phyloP scores from a whole-genome alignment of 2,113 vertebrate species.

The Amphilophus citrinellus region DNA sequence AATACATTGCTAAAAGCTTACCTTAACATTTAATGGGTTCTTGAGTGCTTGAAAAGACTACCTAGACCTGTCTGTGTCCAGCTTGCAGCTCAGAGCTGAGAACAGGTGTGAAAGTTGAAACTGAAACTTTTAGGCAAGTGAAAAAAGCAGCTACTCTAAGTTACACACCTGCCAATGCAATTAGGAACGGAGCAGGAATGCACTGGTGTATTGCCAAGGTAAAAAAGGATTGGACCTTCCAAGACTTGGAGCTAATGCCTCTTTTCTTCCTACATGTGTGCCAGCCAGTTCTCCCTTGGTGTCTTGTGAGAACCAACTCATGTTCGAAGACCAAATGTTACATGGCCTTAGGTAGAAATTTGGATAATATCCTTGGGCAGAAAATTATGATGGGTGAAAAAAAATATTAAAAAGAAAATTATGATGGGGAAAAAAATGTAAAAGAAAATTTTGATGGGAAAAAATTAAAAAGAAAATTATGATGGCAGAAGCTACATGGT shows the following conservation, averaged over 20 bases:
- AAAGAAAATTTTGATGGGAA: no score
- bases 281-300: neutral
- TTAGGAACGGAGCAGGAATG: no score
- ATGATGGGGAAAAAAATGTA: no score
- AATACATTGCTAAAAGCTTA: constrained; percentile 5
- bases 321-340: neutral
- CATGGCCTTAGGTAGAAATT: no score
- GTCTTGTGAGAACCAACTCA: neutral
- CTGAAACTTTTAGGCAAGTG: neutral
- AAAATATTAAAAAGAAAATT: no score
- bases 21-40: neutral
- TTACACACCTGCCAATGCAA: neutral
- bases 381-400: no score
- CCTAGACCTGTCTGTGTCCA: neutral
- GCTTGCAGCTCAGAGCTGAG: fast-evolving
- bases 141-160: neutral
- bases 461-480: no score
- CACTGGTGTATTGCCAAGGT: no score
- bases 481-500: no score
- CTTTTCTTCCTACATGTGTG: neutral
- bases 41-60: neutral
- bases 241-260: neutral
- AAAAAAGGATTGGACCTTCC: neutral
- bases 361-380: no score
- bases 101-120: neutral